phyloP scores from a whole-genome alignment of 2,113 vertebrate genomes.

The Plestiodon gilberti region DNA sequence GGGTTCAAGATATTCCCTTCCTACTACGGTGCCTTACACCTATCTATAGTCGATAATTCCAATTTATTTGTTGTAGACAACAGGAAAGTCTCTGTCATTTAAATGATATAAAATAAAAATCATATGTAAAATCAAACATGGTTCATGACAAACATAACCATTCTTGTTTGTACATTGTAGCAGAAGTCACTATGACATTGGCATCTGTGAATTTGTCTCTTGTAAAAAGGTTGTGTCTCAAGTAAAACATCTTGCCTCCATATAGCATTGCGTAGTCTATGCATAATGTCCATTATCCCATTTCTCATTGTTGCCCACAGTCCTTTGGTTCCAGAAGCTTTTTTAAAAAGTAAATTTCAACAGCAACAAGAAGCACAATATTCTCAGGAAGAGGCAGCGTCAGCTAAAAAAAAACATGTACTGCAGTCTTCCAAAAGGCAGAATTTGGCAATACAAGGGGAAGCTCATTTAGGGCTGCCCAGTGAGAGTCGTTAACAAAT shows the following conservation, averaged over 20 bases:
- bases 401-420: slow-evolving; percentile 13
- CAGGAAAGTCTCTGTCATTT: neutral
- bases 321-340: neutral
- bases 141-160: neutral
- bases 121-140: neutral
- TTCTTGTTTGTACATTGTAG: neutral
- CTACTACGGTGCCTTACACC: no score
- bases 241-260: neutral
- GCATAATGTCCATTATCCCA: neutral
- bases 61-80: no score
- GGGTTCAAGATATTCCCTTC: no score
- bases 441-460: slow-evolving; percentile 4
- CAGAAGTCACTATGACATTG: neutral
- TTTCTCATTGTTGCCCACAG: neutral
- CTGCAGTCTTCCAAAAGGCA: slow-evolving; percentile 14
- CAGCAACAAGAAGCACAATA: neutral
- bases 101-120: neutral
- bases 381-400: neutral
- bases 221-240: neutral
- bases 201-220: neutral
- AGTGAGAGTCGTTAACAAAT: slow-evolving; percentile 17
- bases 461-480: slow-evolving; percentile 14
- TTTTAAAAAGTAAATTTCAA: neutral
- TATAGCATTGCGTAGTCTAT: neutral
- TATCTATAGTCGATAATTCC: no score